Evolutionary conservation across 1,140 invertebrate species (phyloP), one percentile per base, ranked within the genome.

Genomic region (Tachypleus tridentatus): DNA sequence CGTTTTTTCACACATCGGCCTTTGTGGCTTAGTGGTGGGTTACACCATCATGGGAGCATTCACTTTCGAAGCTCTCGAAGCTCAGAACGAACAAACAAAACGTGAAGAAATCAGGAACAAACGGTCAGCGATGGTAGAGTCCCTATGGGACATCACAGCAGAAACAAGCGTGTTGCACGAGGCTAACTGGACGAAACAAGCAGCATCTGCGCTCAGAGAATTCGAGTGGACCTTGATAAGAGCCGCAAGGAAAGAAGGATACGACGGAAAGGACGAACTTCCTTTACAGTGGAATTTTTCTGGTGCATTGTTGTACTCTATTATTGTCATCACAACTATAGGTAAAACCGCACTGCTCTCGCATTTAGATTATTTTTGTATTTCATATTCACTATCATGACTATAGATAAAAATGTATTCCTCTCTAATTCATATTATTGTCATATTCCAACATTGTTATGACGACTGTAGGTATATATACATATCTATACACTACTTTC

Each of bases 41-140:
- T 98, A 98, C 75, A 91, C 95, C 3, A 87, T 98, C 59, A 82
- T 97, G 10, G 96, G 96, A 0, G 95, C 95, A 1, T 87, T 96
- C 54, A 85, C 91, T 51, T 99, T 98, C 76, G 89, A 86, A 73
- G 81, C 84, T 58, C 86, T 74, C 3, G 73, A 75, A 58, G 68
- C 66, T 47, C 58, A 59, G 50, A 58, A 70, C 57, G 72, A 72
- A 53, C 52, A 61, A 51, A 58, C 57, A 7, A 72, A 71, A 57
- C 54, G 72, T 4, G 51, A 57, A 11, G 52, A 64, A 4, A 65
- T 74, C 58, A 51, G 63, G 4, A 57, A 61, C 50, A 63, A 67
- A 9, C 63, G 72, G 48, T 57, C 66, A 49, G 47, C 60, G 10
- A 47, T 72, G 7, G 71, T 74, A 3, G 61, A 69, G 49, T 53